These are phyloP conservation scores for Psylliodes chrysocephalus DNA, from an alignment of 2,888 invertebrate species.

Conservation along the genomic window DNA sequence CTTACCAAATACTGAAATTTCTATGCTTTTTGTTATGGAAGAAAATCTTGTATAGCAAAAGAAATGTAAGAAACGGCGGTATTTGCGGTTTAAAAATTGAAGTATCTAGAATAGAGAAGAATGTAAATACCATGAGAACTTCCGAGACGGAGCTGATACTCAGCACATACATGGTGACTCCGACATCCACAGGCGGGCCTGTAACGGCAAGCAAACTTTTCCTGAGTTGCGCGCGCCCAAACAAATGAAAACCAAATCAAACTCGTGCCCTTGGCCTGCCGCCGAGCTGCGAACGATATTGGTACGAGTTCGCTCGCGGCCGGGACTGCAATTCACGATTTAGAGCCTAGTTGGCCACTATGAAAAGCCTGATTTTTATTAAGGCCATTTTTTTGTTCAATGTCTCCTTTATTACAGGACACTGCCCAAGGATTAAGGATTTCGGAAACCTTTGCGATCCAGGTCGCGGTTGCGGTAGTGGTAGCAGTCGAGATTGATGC, in stretches of 20 bases:
- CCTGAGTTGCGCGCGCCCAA: conserved; percentile 41
- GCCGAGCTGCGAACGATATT: conserved; percentile 53
- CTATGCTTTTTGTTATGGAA: not conserved
- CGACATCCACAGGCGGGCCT: conserved; percentile 97
- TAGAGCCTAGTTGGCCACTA: not conserved
- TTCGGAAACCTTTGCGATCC: too few relatives aligned
- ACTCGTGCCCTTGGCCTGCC: conserved; percentile 61
- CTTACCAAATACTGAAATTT: too few relatives aligned
- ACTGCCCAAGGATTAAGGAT: too few relatives aligned
- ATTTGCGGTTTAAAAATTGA: conserved; percentile 33
- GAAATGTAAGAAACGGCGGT: not conserved
- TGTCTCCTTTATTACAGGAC: not conserved
- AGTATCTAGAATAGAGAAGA: too few relatives aligned
- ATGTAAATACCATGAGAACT: conserved; percentile 91
- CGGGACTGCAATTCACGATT: conserved; percentile 34
- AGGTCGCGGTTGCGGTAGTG: too few relatives aligned
- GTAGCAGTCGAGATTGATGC: too few relatives aligned
- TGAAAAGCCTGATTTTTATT: not conserved
- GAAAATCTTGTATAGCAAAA: not conserved
- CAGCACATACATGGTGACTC: conserved; percentile 97
- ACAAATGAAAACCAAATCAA: conserved; percentile 55
- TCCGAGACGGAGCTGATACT: conserved; percentile 98
- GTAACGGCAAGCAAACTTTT: conserved; percentile 65
- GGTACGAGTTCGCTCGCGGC: conserved; percentile 43
- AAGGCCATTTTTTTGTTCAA: not conserved